phyloP scores from a whole-genome alignment of 2,797 vertebrate species.

The Pangasius djambal region DNA sequence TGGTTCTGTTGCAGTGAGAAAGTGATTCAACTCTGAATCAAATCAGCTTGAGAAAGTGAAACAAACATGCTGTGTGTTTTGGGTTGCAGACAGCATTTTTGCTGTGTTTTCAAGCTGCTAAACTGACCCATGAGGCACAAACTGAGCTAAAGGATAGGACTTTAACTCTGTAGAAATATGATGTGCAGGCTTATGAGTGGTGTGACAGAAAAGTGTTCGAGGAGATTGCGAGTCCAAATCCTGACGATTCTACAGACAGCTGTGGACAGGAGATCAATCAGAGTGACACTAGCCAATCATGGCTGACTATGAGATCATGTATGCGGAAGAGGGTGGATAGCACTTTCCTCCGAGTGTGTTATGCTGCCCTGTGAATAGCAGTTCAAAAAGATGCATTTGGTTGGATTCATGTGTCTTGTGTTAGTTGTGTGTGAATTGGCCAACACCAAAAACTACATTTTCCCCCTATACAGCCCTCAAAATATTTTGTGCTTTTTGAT shows the following conservation, averaged over 20 bases:
- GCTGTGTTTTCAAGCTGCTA: not conserved
- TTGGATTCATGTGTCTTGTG: not conserved
- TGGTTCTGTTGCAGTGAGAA: not conserved
- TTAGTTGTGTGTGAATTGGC: not conserved
- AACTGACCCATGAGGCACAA: not conserved
- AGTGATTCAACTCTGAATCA: not conserved
- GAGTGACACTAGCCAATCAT: not conserved
- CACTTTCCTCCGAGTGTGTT: not conserved
- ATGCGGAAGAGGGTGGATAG: too few species aligned
- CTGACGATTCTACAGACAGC: not conserved
- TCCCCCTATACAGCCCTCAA: not conserved
- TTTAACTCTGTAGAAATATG: not conserved
- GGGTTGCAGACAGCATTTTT: not conserved
- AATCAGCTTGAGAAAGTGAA: not conserved
- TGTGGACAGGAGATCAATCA: not conserved
- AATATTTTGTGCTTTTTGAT: not conserved
- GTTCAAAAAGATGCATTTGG: not conserved
- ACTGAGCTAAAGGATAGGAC: not conserved
- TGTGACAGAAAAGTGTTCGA: not conserved
- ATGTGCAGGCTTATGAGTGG: not conserved
- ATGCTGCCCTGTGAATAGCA: not conserved
- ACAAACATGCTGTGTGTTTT: not conserved
- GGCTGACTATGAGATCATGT: not conserved
- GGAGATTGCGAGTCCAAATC: not conserved
- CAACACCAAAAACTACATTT: not conserved